Base-by-base conservation (phyloP, 2,113 vertebrate genomes). In the Tichodroma muraria region DNA sequence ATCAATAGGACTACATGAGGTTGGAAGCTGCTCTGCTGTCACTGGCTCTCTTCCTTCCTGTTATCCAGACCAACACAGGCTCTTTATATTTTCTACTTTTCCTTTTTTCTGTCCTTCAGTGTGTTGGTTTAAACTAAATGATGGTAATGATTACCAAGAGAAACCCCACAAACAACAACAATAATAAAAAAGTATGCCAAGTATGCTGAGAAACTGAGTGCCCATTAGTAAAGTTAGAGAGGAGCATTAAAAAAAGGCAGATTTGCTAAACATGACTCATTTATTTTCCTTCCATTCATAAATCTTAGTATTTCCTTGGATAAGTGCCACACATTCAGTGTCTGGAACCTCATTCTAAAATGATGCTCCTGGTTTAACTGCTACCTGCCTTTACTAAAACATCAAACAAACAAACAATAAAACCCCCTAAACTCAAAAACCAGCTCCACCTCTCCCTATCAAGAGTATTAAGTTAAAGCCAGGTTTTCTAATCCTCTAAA, bases 1-100 rank as follows among this genome's bases (percentile, higher is more conserved):
- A 95, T 95, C 95, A 96, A 96, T 88, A 94, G 85, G 82, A 89
- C 82, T 71, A 75, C 76, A 60, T 45, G 24, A 85, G 49, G 52
- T 81, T 95, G 85, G 88, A 83, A 90, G 71, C 64, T 63, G 64
- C 82, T 95, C 89, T 86, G 60, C 72, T 94, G 49, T 52, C 69
- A 42, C 6, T 68, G 85, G 37, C 89, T 91, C 88, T 5, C 85
- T 83, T 95, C 82, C 68, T 95, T 95, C 82, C 93, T 73, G 49
- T 81, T 80, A 88, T 33, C 38, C 56, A 83, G 31, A 89, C 63
- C 44, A 94, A 78, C 60, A 66, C 44, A 94, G 20, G 20, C 40
- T 73, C 40, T 33, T 92, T 37, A 56, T 25, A 7, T 68, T 78
- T 69, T 19, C 31, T 42, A 31, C 19, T 24, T 42, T n/a, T 16